Percentiles rank a stretch among this genome's conserved stretches.
Evolutionary conservation across 2,888 invertebrate species (phyloP).

Genomic region (Eupithecia vulgata): DNA sequence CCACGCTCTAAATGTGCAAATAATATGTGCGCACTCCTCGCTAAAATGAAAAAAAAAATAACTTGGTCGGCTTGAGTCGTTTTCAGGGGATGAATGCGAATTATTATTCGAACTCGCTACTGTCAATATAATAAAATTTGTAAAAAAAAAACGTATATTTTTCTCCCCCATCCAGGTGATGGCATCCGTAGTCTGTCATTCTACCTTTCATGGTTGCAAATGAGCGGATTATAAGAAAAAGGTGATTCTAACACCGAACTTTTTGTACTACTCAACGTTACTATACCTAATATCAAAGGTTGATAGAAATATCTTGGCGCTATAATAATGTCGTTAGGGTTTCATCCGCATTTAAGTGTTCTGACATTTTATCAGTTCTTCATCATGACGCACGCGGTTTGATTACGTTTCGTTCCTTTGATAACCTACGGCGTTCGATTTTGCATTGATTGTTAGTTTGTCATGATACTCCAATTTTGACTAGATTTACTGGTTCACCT

Average conservation of each 20-base stretch:
- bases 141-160: constrained; percentile 20
- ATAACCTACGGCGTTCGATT: neutral
- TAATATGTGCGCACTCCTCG: constrained; percentile 31
- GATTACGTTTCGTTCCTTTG: neutral
- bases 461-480: neutral
- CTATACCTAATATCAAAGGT: constrained; percentile 30
- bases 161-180: constrained; percentile 8
- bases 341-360: constrained; percentile 15
- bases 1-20: constrained; percentile 26
- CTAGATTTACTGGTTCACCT: neutral
- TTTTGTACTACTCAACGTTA: constrained; percentile 13
- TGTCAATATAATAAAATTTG: constrained; percentile 30
- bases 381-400: constrained; percentile 9
- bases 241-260: constrained; percentile 13
- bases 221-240: constrained; percentile 31
- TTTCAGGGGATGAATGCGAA: constrained; percentile 31
- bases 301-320: constrained; percentile 19
- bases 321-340: constrained; percentile 17
- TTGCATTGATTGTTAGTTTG: neutral
- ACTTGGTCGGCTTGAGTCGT: constrained; percentile 19
- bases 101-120: constrained; percentile 28
- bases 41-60: constrained; percentile 29
- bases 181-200: constrained; percentile 28
- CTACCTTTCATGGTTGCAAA: constrained; percentile 31
- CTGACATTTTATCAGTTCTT: constrained; percentile 17